phyloP scores from a whole-genome alignment of 2,888 invertebrate species.

The Athalia cordata region DNA sequence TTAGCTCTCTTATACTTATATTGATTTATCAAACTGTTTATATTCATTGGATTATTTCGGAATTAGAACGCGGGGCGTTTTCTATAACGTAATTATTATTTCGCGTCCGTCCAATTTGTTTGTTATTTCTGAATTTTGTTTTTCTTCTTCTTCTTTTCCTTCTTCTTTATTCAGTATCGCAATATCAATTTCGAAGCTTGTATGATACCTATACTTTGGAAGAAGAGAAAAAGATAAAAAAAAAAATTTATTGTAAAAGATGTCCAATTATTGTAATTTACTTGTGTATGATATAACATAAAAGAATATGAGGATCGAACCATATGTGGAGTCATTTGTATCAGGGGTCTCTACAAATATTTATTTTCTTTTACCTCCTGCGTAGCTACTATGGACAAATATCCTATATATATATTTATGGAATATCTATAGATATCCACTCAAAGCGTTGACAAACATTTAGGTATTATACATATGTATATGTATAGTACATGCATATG shows the following conservation, averaged over 20 bases:
- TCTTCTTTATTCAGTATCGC: too few relatives aligned
- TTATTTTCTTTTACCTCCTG: background rate
- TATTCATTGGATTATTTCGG: too few relatives aligned
- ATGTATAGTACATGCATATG: background rate
- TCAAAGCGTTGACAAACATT: background rate
- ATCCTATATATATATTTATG: too few relatives aligned
- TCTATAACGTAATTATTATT: too few relatives aligned
- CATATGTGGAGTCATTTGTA: background rate
- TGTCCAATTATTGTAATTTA: background rate
- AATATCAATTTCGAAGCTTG: background rate
- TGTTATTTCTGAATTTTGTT: background rate
- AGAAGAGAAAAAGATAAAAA: background rate
- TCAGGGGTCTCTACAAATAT: background rate
- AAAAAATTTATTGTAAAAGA: background rate
- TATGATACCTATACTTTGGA: too few relatives aligned
- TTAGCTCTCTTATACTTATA: too few relatives aligned
- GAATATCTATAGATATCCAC: background rate
- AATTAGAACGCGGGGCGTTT: background rate
- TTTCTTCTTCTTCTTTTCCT: background rate
- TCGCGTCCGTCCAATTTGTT: background rate
- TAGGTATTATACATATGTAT: background rate
- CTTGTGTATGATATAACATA: too few relatives aligned
- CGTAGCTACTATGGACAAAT: too few relatives aligned
- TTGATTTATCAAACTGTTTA: too few relatives aligned
- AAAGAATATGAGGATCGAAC: too few relatives aligned